Percentiles rank a stretch among this genome's conserved stretches.
phyloP scores from a whole-genome alignment of 2,888 invertebrate genomes.

The Tachystola acroxantha region DNA sequence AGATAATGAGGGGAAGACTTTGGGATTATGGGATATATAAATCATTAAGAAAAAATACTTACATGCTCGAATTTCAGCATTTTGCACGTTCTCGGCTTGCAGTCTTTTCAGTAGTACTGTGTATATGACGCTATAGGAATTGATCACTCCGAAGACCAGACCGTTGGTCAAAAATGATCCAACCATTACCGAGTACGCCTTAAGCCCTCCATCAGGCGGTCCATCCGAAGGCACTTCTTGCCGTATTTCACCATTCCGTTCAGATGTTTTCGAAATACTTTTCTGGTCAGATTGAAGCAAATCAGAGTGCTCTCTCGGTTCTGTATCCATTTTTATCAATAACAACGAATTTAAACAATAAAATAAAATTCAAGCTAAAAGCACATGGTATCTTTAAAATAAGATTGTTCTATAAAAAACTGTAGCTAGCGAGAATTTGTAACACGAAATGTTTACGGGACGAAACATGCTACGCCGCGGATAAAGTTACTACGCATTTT shows the following conservation, averaged over 20 bases:
- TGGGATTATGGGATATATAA: too few species aligned
- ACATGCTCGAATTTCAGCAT: conserved; percentile 91
- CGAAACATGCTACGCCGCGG: not conserved
- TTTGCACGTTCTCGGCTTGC: conserved; percentile 79
- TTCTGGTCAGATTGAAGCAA: conserved; percentile 37
- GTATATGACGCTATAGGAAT: conserved; percentile 91
- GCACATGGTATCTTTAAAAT: conserved; percentile 11
- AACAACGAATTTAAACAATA: not conserved
- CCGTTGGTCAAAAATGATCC: conserved; percentile 94
- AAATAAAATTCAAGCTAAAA: conserved; percentile 3
- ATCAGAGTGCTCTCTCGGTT: conserved; percentile 53
- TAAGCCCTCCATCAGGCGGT: conserved; percentile 86
- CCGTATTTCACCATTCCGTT: conserved; percentile 14
- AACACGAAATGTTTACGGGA: not conserved
- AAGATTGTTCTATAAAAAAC: conserved; percentile 4
- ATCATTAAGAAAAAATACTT: too few species aligned
- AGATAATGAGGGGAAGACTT: too few species aligned
- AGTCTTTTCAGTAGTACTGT: conserved; percentile 82
- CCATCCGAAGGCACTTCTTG: conserved; percentile 29
- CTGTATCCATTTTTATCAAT: conserved; percentile 35
- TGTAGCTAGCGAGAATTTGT: not conserved
- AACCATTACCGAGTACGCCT: conserved; percentile 89
- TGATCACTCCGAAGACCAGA: conserved; percentile 93
- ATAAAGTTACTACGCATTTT: conserved; percentile 7
- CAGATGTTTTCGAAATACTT: conserved; percentile 31